These are phyloP conservation scores for Drosophila sulfurigaster DNA, from an alignment of 1,140 invertebrate genomes.

Conservation along the genomic window DNA sequence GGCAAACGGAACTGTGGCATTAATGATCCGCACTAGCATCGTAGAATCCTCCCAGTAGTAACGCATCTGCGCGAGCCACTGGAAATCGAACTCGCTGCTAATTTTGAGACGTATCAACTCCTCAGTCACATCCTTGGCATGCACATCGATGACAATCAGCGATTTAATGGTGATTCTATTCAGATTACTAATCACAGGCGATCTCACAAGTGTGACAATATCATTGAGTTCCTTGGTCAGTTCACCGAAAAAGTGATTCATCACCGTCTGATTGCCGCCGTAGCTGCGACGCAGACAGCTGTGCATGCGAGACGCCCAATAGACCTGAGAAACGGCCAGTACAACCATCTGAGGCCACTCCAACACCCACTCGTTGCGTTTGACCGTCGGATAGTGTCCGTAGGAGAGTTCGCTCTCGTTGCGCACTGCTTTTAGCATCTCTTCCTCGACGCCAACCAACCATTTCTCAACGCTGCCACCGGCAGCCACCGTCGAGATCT, in stretches of 20 bases:
- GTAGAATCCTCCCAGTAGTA: conserved; percentile 95
- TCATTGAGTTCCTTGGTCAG: conserved; percentile 88
- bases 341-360: conserved; percentile 96
- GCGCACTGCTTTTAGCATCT: conserved; percentile 92
- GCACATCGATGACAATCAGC: conserved; percentile 96
- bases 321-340: conserved; percentile 94
- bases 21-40: conserved; percentile 93
- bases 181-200: conserved; percentile 87
- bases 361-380: conserved; percentile 91
- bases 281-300: conserved; percentile 87
- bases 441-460: conserved; percentile 93
- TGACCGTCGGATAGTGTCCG: conserved; percentile 88
- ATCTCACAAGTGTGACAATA: conserved; percentile 88
- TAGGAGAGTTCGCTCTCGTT: conserved; percentile 90
- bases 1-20: conserved; percentile 93
- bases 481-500: conserved; percentile 92
- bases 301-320: conserved; percentile 94
- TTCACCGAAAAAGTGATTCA: conserved; percentile 86
- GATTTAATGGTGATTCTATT: conserved; percentile 93
- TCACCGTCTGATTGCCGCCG: conserved; percentile 85
- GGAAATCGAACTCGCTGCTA: conserved; percentile 92
- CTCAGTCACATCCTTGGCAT: conserved; percentile 94
- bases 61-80: conserved; percentile 95
- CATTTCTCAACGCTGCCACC: conserved; percentile 97
- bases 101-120: conserved; percentile 90